Conservation (phyloP, 2,797 vertebrate species). For the Peromyscus aztecus region DNA sequence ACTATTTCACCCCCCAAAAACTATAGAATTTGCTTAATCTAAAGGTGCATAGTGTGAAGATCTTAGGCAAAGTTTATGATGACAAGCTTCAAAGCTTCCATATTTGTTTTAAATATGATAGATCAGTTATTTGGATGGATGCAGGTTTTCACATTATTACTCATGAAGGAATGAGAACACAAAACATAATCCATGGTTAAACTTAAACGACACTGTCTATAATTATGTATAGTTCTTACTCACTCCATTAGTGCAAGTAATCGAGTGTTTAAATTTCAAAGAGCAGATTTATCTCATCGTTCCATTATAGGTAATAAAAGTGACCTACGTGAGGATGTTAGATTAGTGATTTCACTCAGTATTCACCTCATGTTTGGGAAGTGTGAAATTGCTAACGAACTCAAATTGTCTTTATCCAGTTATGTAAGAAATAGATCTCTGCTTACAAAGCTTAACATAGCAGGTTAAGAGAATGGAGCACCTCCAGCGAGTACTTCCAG, state of each 20-base stretch:
- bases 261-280: conserved; percentile 76
- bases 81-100: not conserved
- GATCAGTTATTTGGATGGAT: conserved; percentile 35
- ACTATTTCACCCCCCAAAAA: not conserved
- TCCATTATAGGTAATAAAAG: conserved; percentile 78
- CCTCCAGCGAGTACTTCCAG: conserved; percentile 66
- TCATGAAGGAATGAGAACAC: conserved; percentile 44
- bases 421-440: conserved; percentile 78
- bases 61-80: not conserved
- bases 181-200: conserved; percentile 53
- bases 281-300: conserved; percentile 73
- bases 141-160: not conserved
- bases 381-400: conserved; percentile 82
- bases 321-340: conserved; percentile 79
- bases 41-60: not conserved
- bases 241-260: conserved; percentile 82
- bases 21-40: not conserved
- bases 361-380: conserved; percentile 80
- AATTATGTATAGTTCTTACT: conserved; percentile 73
- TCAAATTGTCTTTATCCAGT: conserved; percentile 81
- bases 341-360: conserved; percentile 75
- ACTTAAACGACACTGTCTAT: conserved; percentile 62
- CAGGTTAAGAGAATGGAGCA: conserved; percentile 53
- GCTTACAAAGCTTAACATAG: conserved; percentile 78
- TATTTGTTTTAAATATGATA: conserved; percentile 55